phyloP scores from a whole-genome alignment of 2,888 invertebrate genomes.

The Melolontha melolontha region DNA sequence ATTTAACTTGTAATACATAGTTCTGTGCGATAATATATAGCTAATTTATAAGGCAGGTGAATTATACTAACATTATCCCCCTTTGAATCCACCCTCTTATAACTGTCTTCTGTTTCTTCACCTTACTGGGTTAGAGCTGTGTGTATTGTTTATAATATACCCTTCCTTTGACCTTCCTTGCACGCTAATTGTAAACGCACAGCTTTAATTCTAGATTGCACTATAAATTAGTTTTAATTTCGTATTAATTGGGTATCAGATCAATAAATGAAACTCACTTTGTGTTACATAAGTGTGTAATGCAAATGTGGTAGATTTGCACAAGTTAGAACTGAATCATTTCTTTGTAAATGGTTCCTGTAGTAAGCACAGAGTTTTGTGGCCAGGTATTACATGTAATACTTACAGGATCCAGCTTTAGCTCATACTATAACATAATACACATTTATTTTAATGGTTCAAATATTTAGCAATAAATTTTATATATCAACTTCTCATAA shows the following conservation, averaged over 20 bases:
- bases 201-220: slow-evolving; percentile 22
- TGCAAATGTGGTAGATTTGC: slow-evolving; percentile 38
- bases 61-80: slow-evolving; percentile 5
- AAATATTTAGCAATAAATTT: neutral
- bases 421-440: slow-evolving; percentile 10
- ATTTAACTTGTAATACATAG: slow-evolving; percentile 10
- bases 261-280: slow-evolving; percentile 8
- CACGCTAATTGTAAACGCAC: slow-evolving; percentile 26
- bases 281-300: slow-evolving; percentile 38
- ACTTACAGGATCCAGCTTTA: slow-evolving; percentile 39
- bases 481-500: too few species aligned
- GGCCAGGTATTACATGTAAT: slow-evolving; percentile 43
- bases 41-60: slow-evolving; percentile 21
- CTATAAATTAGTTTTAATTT: slow-evolving; percentile 17
- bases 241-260: slow-evolving; percentile 12
- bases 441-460: neutral
- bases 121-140: slow-evolving; percentile 15
- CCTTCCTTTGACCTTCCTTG: slow-evolving; percentile 20
- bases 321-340: slow-evolving; percentile 33
- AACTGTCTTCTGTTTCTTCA: slow-evolving; percentile 7
- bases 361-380: slow-evolving; percentile 23
- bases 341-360: slow-evolving; percentile 19
- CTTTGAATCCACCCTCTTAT: neutral
- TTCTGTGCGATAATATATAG: neutral
- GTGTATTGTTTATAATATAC: neutral